Percentiles rank a stretch among this genome's conserved stretches.
phyloP scores from a whole-genome alignment of 1,140 invertebrate genomes.

The Amphibalanus amphitrite region DNA sequence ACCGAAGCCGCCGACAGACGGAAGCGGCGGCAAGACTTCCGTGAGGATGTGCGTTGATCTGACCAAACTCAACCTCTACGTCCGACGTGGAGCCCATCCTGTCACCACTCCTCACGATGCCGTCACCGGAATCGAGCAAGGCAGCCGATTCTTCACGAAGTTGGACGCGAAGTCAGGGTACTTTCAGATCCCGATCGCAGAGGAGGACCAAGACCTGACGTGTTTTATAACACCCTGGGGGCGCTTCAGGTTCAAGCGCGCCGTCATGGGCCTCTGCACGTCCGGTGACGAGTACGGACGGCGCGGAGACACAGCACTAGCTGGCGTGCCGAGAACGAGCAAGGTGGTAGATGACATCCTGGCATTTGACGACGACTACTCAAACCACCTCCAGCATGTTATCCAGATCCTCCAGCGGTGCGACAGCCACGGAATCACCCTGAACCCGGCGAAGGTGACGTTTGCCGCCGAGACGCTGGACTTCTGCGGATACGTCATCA shows the following conservation, averaged over 20 bases:
- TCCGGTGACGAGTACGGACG: conserved; percentile 18
- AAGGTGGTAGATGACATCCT: conserved; percentile 18
- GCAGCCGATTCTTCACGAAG: conserved; percentile 13
- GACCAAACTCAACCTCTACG: conserved; percentile 17
- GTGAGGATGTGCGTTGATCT: conserved; percentile 16
- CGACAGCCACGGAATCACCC: conserved; percentile 3
- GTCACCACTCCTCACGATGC: conserved; percentile 19
- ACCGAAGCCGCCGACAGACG: neutral
- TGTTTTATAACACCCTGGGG: neutral
- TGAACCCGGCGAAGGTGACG: conserved; percentile 3
- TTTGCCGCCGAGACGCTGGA: neutral
- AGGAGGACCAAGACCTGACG: conserved; percentile 12
- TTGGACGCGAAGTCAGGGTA: conserved; percentile 23
- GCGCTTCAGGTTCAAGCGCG: conserved; percentile 12
- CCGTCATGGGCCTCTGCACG: conserved; percentile 14
- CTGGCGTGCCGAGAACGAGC: conserved; percentile 11
- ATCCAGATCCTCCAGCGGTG: conserved; percentile 9
- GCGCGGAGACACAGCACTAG: conserved; percentile 14
- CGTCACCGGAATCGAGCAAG: conserved; percentile 9
- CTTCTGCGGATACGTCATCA: conserved; percentile 7
- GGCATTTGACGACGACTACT: conserved; percentile 10
- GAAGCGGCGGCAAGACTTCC: neutral
- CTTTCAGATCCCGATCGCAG: conserved; percentile 20
- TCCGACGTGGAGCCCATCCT: conserved; percentile 12
- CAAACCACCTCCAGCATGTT: conserved; percentile 11